phyloP scores from a whole-genome alignment of 2,797 vertebrate species.

The Saxicola maurus region DNA sequence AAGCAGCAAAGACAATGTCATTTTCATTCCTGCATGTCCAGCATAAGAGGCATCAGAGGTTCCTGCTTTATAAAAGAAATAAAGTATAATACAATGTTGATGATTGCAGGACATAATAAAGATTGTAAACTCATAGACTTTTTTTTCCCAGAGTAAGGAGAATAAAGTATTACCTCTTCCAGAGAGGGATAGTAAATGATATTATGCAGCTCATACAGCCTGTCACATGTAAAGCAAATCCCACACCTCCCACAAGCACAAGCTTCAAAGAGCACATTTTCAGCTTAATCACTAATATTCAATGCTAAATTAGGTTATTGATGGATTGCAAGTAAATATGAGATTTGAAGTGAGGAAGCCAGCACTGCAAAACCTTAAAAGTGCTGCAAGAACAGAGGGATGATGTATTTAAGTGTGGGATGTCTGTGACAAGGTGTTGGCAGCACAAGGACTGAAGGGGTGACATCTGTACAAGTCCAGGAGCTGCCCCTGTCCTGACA shows the following conservation, averaged over 20 bases:
- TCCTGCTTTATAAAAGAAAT: not conserved
- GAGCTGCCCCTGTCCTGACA: not conserved
- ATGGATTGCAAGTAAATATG: not conserved
- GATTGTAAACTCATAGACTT: not conserved
- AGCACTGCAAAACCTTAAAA: not conserved
- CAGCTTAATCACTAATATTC: not conserved
- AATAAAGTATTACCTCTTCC: not conserved
- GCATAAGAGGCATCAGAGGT: not conserved
- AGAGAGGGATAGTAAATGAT: not conserved
- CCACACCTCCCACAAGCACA: not conserved
- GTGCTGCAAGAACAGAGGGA: not conserved
- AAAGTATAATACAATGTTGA: not conserved
- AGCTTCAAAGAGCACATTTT: not conserved
- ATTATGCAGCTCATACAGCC: not conserved
- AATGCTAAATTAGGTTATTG: not conserved
- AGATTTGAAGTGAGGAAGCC: not conserved
- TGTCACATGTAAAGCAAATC: not conserved
- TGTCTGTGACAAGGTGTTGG: not conserved
- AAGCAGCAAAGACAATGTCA: not conserved
- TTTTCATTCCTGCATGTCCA: not conserved
- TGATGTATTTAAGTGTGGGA: not conserved
- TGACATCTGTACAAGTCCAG: fast-evolving
- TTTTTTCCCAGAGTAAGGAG: not conserved
- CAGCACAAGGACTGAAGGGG: too few species aligned
- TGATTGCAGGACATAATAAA: not conserved